Evolutionary conservation across 2,113 vertebrate species (phyloP).

Genomic region (Chionodraco myersi): DNA sequence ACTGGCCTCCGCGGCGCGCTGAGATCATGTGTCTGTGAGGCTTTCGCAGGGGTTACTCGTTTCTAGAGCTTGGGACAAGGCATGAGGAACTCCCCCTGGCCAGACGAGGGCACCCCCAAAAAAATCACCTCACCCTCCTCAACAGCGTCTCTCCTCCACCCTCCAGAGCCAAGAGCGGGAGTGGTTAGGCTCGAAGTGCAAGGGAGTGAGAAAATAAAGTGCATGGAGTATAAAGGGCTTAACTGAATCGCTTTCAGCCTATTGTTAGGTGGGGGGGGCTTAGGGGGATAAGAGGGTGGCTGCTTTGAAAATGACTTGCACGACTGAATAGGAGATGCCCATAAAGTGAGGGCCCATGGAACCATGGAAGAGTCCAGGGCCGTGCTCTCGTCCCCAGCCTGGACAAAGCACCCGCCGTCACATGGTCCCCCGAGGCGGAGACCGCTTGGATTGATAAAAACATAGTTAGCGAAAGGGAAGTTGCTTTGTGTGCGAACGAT

Average conservation of each 20-base stretch:
- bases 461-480: slow-evolving; percentile 66
- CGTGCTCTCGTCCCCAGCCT: slow-evolving; percentile 82
- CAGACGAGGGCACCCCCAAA: slow-evolving; percentile 54
- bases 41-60: slow-evolving; percentile 88
- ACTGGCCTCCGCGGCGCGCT: slow-evolving; percentile 84
- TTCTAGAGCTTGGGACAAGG: slow-evolving; percentile 85
- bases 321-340: slow-evolving; percentile 92
- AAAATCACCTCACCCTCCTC: slow-evolving; percentile 51
- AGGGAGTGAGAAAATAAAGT: slow-evolving; percentile 89
- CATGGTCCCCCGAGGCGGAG: slow-evolving; percentile 63
- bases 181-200: slow-evolving; percentile 83
- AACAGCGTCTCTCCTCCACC: slow-evolving; percentile 79
- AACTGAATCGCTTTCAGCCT: slow-evolving; percentile 94
- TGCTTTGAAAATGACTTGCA: slow-evolving; percentile 94
- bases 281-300: slow-evolving; percentile 92
- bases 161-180: slow-evolving; percentile 84
- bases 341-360: slow-evolving; percentile 86
- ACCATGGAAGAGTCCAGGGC: slow-evolving; percentile 86
- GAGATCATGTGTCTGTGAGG: slow-evolving; percentile 88
- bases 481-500: slow-evolving; percentile 38
- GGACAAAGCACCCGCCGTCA: slow-evolving; percentile 82
- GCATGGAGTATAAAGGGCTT: slow-evolving; percentile 92
- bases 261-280: slow-evolving; percentile 93
- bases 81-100: slow-evolving; percentile 82
- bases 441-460: slow-evolving; percentile 78